Percentiles rank a stretch among this genome's conserved stretches.
Conservation (phyloP, 2,797 vertebrate species). For the Atherinosoma microstoma region DNA sequence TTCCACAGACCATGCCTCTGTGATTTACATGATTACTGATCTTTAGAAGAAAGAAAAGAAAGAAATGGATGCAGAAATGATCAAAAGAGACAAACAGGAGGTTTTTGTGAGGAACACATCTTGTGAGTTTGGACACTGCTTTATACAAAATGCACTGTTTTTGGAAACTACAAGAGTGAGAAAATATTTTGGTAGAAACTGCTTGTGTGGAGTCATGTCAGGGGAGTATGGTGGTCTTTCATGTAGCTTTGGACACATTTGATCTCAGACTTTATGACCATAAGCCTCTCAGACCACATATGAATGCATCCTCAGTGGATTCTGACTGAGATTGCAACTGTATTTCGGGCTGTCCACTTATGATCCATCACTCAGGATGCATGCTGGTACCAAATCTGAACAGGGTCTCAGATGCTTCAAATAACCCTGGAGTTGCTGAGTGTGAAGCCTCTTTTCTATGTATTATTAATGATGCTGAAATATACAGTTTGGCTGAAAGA, state of each 20-base stretch:
- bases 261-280: not conserved
- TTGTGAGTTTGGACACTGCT: not conserved
- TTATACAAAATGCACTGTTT: not conserved
- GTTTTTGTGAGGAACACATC: not conserved
- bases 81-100: too few species aligned
- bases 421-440: slow-evolving; percentile 15
- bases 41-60: too few species aligned
- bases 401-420: slow-evolving; percentile 29
- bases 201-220: not conserved
- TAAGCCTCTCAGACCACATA: not conserved
- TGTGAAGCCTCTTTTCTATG: slow-evolving; percentile 12
- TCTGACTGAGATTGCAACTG: not conserved
- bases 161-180: not conserved
- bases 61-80: too few species aligned
- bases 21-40: too few species aligned
- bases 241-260: not conserved
- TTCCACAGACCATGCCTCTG: too few species aligned
- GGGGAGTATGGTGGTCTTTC: not conserved
- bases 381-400: not conserved
- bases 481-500: not conserved
- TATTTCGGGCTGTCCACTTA: not conserved
- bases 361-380: not conserved
- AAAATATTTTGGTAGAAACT: not conserved
- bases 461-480: slow-evolving; percentile 5
- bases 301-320: not conserved